Percentiles rank a stretch among this genome's conserved stretches.
These are phyloP conservation scores for Tenthredo scrophulariae DNA, from an alignment of 2,888 invertebrate genomes.

Conservation along the genomic window DNA sequence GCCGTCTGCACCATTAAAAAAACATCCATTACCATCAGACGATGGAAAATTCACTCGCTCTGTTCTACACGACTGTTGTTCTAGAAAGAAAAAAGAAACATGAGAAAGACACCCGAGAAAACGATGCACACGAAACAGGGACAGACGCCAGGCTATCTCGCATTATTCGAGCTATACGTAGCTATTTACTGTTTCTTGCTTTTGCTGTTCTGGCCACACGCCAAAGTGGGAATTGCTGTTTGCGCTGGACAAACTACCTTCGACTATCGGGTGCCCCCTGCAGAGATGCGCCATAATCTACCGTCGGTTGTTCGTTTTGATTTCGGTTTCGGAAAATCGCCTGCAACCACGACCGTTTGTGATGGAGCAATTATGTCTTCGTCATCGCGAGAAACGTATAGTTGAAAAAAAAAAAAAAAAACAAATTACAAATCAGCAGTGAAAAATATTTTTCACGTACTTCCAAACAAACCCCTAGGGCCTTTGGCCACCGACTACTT, in stretches of 20 bases:
- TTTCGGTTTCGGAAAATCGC: neutral
- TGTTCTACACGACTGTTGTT: neutral
- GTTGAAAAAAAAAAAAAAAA: too few species aligned
- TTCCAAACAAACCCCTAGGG: too few species aligned
- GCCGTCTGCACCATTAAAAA: conserved; percentile 28
- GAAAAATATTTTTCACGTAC: too few species aligned
- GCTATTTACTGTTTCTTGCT: conserved; percentile 45
- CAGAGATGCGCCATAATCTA: conserved; percentile 42
- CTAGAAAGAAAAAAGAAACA: neutral
- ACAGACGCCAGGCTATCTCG: neutral
- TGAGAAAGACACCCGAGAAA: neutral
- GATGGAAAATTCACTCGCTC: conserved; percentile 23
- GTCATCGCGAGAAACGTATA: too few species aligned
- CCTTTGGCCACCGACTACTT: too few species aligned
- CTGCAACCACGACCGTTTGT: too few species aligned
- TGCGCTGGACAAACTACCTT: conserved; percentile 34
- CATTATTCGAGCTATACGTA: neutral
- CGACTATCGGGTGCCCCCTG: conserved; percentile 34
- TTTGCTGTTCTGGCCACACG: conserved; percentile 23
- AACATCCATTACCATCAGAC: conserved; percentile 40
- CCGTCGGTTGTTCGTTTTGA: neutral
- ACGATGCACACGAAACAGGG: neutral
- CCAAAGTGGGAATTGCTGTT: conserved; percentile 52
- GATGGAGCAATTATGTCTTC: too few species aligned
- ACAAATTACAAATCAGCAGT: too few species aligned